Evolutionary conservation across 1,140 invertebrate genomes (phyloP).

Genomic region (Capitella teleta): DNA sequence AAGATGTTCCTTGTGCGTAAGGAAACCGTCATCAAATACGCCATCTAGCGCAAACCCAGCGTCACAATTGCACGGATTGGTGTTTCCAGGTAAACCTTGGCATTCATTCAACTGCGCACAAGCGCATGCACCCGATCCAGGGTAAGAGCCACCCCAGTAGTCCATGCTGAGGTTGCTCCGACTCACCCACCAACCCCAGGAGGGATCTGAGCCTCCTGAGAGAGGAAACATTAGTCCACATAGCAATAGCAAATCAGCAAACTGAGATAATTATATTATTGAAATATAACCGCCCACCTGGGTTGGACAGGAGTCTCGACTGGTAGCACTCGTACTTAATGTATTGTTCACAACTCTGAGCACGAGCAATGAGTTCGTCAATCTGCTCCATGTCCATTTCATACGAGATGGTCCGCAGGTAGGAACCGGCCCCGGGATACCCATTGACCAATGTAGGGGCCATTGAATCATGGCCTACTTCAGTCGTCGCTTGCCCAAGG

Average conservation of each 20-base stretch:
- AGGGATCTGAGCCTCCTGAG: too few relatives aligned
- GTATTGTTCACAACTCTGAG: slow-evolving; percentile 66
- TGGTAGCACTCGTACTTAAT: slow-evolving; percentile 76
- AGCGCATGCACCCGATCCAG: slow-evolving; percentile 81
- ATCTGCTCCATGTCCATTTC: slow-evolving; percentile 66
- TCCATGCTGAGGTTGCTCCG: slow-evolving; percentile 63
- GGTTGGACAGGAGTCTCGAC: slow-evolving; percentile 74
- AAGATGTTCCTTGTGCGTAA: slow-evolving; percentile 80
- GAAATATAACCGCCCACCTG: slow-evolving; percentile 55
- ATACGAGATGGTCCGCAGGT: slow-evolving; percentile 76
- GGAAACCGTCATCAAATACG: slow-evolving; percentile 52
- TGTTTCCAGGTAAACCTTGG: slow-evolving; percentile 58
- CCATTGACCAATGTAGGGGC: slow-evolving; percentile 42
- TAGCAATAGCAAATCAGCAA: too few relatives aligned
- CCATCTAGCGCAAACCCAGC: slow-evolving; percentile 7
- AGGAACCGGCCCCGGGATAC: slow-evolving; percentile 78
- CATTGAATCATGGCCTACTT: slow-evolving; percentile 31
- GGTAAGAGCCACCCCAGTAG: slow-evolving; percentile 89
- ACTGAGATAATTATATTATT: too few relatives aligned
- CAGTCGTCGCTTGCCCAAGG: slow-evolving; percentile 14
- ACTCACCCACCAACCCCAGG: slow-evolving; percentile 40
- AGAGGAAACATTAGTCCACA: too few relatives aligned
- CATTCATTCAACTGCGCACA: slow-evolving; percentile 81
- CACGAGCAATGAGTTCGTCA: slow-evolving; percentile 77
- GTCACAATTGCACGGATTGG: slow-evolving; percentile 13